phyloP scores from a whole-genome alignment of 2,113 vertebrate species.

The Lichenostomus cassidix region DNA sequence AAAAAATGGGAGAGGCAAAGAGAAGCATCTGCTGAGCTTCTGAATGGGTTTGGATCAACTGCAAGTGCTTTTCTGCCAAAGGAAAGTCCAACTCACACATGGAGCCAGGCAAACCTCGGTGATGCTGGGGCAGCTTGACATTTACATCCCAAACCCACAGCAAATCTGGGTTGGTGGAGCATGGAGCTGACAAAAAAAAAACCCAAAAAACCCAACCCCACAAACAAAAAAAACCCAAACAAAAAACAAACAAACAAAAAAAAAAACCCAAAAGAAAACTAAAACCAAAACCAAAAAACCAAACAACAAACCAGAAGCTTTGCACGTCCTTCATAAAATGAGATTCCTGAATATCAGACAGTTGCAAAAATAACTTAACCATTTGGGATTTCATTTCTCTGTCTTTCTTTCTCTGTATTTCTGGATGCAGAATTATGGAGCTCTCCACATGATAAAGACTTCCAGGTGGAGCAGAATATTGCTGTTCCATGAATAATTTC shows the following conservation, averaged over 20 bases:
- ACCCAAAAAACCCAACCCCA: background rate
- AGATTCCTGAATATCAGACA: background rate
- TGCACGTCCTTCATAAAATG: background rate
- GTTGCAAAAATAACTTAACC: background rate
- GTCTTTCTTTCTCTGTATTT: background rate
- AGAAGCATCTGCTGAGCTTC: constrained; percentile 36
- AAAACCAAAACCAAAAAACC: no score
- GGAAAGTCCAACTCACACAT: background rate
- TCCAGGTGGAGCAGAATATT: background rate
- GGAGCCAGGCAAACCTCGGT: background rate
- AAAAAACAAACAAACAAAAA: background rate
- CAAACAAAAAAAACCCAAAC: background rate
- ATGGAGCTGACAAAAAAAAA: background rate
- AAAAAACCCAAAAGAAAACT: background rate
- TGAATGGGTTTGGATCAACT: constrained; percentile 8
- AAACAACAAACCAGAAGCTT: background rate
- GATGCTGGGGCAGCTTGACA: background rate
- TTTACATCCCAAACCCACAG: background rate
- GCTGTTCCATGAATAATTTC: background rate
- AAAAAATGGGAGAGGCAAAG: background rate
- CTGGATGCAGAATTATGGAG: background rate
- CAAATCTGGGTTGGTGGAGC: background rate
- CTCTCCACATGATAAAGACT: background rate
- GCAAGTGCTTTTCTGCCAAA: background rate
- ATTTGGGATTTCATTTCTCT: background rate